Evolutionary conservation across 1,140 invertebrate species (phyloP).

Genomic region (Halotydeus destructor): DNA sequence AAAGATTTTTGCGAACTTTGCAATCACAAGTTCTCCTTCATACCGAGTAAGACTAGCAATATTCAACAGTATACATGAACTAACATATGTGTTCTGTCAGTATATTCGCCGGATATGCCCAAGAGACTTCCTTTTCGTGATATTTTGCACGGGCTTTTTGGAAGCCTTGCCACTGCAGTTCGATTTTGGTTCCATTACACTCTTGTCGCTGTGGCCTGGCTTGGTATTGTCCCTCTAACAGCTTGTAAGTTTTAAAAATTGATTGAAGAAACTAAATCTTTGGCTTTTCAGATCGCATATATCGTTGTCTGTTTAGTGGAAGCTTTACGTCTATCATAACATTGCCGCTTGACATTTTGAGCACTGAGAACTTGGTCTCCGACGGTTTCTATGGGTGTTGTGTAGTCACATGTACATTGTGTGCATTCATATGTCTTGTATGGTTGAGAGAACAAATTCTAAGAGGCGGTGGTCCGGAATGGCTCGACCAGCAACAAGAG

Average conservation of each 20-base stretch:
- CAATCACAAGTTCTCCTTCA: slow-evolving; percentile 91
- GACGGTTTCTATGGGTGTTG: slow-evolving; percentile 91
- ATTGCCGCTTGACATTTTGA: slow-evolving; percentile 72
- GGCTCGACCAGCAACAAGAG: slow-evolving; percentile 48
- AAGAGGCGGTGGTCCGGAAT: slow-evolving; percentile 85
- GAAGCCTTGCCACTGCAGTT: slow-evolving; percentile 69
- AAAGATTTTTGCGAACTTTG: slow-evolving; percentile 99
- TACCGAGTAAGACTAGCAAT: slow-evolving; percentile 45
- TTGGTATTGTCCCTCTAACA: slow-evolving; percentile 85
- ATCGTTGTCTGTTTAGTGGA: slow-evolving; percentile 70
- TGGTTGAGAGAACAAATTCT: slow-evolving; percentile 96
- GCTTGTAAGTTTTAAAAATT: slow-evolving; percentile 40
- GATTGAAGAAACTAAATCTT: slow-evolving; percentile 4
- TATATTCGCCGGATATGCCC: slow-evolving; percentile 98
- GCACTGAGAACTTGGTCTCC: slow-evolving; percentile 69
- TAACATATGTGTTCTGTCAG: slow-evolving; percentile 23
- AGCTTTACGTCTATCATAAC: slow-evolving; percentile 54
- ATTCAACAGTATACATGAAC: not conserved
- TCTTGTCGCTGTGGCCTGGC: slow-evolving; percentile 84
- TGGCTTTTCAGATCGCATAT: slow-evolving; percentile 45
- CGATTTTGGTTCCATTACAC: slow-evolving; percentile 93
- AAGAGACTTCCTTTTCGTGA: slow-evolving; percentile 73
- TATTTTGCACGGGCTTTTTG: slow-evolving; percentile 64
- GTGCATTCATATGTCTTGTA: slow-evolving; percentile 86
- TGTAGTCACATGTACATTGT: slow-evolving; percentile 85